Conservation (phyloP, 2,888 invertebrate genomes). For the Heteromurus nitidus region DNA sequence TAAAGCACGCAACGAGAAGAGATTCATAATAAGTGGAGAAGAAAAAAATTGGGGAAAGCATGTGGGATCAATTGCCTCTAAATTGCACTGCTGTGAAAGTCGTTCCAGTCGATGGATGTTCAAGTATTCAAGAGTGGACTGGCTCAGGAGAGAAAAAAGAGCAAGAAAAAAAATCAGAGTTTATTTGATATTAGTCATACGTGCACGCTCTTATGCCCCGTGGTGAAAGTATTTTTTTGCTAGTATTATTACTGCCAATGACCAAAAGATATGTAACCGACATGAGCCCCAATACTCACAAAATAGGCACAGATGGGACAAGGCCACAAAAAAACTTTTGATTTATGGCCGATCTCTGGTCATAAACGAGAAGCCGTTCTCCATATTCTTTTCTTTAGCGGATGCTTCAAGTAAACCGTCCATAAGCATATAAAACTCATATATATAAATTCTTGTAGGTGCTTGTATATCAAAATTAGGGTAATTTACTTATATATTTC, state of each 20-base stretch:
- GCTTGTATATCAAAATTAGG: too few relatives aligned
- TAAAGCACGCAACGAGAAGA: too few relatives aligned
- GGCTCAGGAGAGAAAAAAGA: neutral
- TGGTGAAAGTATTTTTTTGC: constrained; percentile 16
- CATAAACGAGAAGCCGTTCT: constrained; percentile 42
- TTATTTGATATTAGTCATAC: neutral
- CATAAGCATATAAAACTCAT: constrained; percentile 4
- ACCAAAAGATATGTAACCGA: constrained; percentile 33
- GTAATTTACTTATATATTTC: too few relatives aligned
- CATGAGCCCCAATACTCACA: neutral
- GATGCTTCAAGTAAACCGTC: neutral
- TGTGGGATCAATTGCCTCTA: constrained; percentile 44
- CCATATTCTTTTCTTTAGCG: neutral
- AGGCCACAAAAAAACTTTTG: constrained; percentile 55
- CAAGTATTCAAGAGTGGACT: neutral
- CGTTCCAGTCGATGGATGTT: neutral
- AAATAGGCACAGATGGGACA: constrained; percentile 42
- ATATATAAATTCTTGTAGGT: too few relatives aligned
- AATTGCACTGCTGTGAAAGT: constrained; percentile 21
- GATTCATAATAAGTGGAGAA: constrained; percentile 15
- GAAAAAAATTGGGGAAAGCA: constrained; percentile 23
- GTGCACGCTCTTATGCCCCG: neutral
- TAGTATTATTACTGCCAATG: constrained; percentile 16
- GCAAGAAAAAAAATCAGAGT: neutral
- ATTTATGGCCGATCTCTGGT: constrained; percentile 50